These are phyloP conservation scores for Ceratothoa steindachneri DNA, from an alignment of 2,888 invertebrate species.

Conservation along the genomic window DNA sequence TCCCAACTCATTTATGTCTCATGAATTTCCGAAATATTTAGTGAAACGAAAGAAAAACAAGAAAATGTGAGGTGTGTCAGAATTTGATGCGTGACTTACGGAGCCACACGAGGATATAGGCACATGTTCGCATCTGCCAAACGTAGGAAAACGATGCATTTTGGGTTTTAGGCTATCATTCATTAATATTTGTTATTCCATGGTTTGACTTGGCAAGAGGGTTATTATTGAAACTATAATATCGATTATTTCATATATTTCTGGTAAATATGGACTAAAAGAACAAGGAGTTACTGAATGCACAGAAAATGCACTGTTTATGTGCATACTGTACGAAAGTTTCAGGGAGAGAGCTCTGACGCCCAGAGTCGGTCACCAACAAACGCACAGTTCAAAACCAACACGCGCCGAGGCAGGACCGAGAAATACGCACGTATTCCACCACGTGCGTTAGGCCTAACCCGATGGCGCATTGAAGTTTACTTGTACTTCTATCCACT, in stretches of 20 bases:
- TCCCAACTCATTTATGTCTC: too few species aligned
- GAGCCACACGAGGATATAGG: conserved; percentile 7
- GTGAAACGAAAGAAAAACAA: too few species aligned
- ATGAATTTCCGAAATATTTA: too few species aligned
- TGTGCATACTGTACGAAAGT: conserved; percentile 7
- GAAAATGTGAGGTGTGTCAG: conserved; percentile 6
- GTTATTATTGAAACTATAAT: too few species aligned
- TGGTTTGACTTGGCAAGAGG: too few species aligned
- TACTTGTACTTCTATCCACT: background rate
- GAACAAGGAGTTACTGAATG: background rate
- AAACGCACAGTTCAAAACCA: conserved; percentile 9
- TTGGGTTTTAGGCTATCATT: too few species aligned
- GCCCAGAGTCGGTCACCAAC: conserved; percentile 4
- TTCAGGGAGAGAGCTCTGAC: background rate
- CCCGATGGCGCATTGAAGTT: conserved; percentile 13
- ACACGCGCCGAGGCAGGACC: conserved; percentile 10
- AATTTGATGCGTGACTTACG: conserved; percentile 2
- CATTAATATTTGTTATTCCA: too few species aligned
- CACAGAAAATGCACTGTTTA: conserved; percentile 1
- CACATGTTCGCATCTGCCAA: conserved; percentile 2
- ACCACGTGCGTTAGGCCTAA: conserved; percentile 12
- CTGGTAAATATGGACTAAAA: too few species aligned
- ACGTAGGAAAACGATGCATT: background rate
- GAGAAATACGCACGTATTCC: conserved; percentile 5
- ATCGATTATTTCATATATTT: too few species aligned